Evolutionary conservation across 1,140 invertebrate species (phyloP).

Genomic region (Dreissena rostriformis): DNA sequence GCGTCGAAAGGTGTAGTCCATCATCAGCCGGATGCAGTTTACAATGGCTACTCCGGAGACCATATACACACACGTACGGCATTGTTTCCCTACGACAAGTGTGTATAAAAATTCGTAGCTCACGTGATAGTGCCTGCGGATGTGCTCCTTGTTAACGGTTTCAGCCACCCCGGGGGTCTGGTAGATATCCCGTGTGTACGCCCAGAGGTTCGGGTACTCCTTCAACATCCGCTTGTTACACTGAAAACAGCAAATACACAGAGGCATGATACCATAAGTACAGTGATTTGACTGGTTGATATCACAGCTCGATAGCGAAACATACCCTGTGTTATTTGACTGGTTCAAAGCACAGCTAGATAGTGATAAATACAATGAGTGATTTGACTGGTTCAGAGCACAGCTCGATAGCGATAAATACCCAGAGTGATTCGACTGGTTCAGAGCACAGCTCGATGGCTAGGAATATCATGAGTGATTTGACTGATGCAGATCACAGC

Average conservation of each 20-base stretch:
- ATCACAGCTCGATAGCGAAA: too few relatives aligned
- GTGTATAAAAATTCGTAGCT: conserved; percentile 22
- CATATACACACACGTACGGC: neutral
- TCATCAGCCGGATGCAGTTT: neutral
- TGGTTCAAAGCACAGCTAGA: too few relatives aligned
- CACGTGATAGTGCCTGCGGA: conserved; percentile 74
- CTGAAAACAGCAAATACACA: conserved; percentile 48
- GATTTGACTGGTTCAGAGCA: too few relatives aligned
- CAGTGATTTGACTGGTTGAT: too few relatives aligned
- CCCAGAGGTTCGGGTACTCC: conserved; percentile 78
- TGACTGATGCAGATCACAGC: too few relatives aligned
- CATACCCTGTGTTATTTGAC: too few relatives aligned
- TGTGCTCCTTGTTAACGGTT: conserved; percentile 76
- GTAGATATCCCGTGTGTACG: conserved; percentile 74
- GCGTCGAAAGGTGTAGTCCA: neutral
- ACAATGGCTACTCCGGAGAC: neutral
- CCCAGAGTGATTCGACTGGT: too few relatives aligned
- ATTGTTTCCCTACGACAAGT: neutral
- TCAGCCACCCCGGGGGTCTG: conserved; percentile 72
- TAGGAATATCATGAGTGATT: too few relatives aligned
- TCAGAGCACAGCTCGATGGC: too few relatives aligned
- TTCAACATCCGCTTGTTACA: conserved; percentile 75
- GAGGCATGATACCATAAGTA: too few relatives aligned
- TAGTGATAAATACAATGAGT: too few relatives aligned
- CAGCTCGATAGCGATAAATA: too few relatives aligned